These are phyloP conservation scores for Drosophila grimshawi DNA, from an alignment of 1,140 invertebrate genomes.

Conservation along the genomic window DNA sequence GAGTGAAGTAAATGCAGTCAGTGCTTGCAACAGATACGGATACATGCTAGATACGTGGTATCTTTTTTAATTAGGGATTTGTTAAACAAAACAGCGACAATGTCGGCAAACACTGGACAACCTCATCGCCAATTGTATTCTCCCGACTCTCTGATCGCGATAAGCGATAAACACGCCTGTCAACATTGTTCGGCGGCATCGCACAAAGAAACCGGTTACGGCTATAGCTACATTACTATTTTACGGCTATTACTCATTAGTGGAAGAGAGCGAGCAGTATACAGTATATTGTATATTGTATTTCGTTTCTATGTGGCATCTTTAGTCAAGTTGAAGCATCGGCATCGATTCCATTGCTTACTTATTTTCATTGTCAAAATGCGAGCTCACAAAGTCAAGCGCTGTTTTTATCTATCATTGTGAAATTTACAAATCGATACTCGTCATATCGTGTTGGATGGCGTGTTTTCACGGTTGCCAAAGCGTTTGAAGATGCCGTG, in stretches of 20 bases:
- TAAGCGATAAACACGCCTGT: slow-evolving; percentile 58
- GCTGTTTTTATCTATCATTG: slow-evolving; percentile 50
- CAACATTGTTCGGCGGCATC: slow-evolving; percentile 67
- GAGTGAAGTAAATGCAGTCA: background rate
- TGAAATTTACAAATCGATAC: slow-evolving; percentile 59
- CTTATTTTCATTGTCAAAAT: slow-evolving; percentile 74
- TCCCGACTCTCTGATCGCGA: slow-evolving; percentile 54
- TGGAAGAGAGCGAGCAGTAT: background rate
- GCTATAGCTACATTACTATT: slow-evolving; percentile 14
- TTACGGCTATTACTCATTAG: slow-evolving; percentile 4
- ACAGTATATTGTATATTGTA: no score
- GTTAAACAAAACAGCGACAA: slow-evolving; percentile 45
- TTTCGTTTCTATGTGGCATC: background rate
- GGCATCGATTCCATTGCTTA: slow-evolving; percentile 13
- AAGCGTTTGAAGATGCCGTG: slow-evolving; percentile 55
- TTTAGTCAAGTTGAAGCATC: background rate
- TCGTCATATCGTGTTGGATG: slow-evolving; percentile 40
- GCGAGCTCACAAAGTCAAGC: slow-evolving; percentile 35
- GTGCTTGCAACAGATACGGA: no score
- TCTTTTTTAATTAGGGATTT: slow-evolving; percentile 78
- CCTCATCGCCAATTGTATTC: slow-evolving; percentile 53
- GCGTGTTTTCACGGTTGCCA: slow-evolving; percentile 24
- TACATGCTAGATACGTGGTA: slow-evolving; percentile 15
- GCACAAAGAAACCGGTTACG: slow-evolving; percentile 53
- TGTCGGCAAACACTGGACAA: slow-evolving; percentile 55